phyloP scores from a whole-genome alignment of 64 coral and sea anemone species.

The Porites lutea region DNA sequence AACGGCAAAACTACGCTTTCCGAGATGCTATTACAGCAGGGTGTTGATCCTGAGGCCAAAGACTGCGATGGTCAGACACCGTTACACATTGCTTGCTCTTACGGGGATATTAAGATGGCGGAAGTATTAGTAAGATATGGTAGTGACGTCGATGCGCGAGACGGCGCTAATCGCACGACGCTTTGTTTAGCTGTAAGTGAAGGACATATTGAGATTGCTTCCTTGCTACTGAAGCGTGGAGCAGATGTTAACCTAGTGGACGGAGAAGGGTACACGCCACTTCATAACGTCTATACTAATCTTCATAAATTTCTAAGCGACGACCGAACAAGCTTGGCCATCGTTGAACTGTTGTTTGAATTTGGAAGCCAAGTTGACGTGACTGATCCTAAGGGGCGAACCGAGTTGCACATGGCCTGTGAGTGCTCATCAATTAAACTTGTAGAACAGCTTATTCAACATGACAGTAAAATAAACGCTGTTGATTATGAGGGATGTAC shows the following conservation, averaged over 20 bases:
- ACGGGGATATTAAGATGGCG: constrained; percentile 67
- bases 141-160: constrained; percentile 63
- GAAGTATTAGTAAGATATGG: constrained; percentile 65
- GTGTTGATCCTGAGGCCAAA: constrained; percentile 62
- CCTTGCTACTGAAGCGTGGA: constrained; percentile 46
- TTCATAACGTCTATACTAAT: constrained; percentile 55
- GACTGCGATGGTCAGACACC: constrained; percentile 85
- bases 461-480: constrained; percentile 62
- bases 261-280: constrained; percentile 50
- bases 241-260: constrained; percentile 62
- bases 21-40: constrained; percentile 54
- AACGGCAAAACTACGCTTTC: constrained; percentile 72
- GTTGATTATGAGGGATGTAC: constrained; percentile 77
- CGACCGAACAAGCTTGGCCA: constrained; percentile 31
- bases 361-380: constrained; percentile 47
- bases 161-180: constrained; percentile 66
- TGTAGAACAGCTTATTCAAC: constrained; percentile 59
- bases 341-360: constrained; percentile 49
- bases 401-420: constrained; percentile 74
- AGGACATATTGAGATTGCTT: constrained; percentile 36
- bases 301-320: constrained; percentile 51
- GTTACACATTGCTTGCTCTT: constrained; percentile 73
- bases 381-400: constrained; percentile 64
- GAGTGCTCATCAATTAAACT: constrained; percentile 61
- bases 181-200: constrained; percentile 67